Evolutionary conservation across 2,888 invertebrate species (phyloP).

Genomic region (Callimorpha dominula): DNA sequence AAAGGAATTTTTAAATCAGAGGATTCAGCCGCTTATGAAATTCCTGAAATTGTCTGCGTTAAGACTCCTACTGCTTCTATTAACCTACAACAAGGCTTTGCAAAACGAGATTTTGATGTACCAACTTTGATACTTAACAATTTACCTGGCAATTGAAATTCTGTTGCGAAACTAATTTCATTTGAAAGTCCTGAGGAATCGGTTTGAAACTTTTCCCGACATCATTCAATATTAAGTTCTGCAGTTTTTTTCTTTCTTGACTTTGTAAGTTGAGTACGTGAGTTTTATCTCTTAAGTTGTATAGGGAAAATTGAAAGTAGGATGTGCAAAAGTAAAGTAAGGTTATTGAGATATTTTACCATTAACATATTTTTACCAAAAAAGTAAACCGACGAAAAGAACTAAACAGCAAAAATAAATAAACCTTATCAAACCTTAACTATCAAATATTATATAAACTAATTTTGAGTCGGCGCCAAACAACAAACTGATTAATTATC

Average conservation of each 20-base stretch:
- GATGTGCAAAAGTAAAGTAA: background rate
- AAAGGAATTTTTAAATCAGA: background rate
- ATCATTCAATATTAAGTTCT: constrained; percentile 51
- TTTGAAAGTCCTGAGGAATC: constrained; percentile 39
- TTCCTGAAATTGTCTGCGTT: background rate
- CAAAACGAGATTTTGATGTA: constrained; percentile 28
- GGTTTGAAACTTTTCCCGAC: constrained; percentile 44
- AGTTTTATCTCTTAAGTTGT: constrained; percentile 22
- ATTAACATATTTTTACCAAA: too few species aligned
- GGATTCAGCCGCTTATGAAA: background rate
- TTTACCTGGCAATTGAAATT: constrained; percentile 54
- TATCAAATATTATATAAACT: too few species aligned
- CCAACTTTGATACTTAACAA: constrained; percentile 38
- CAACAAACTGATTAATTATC: too few species aligned
- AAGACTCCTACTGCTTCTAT: background rate
- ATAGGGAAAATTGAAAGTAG: constrained; percentile 6
- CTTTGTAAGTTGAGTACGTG: constrained; percentile 32
- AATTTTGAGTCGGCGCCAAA: too few species aligned
- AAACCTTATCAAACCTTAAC: too few species aligned
- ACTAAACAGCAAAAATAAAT: too few species aligned
- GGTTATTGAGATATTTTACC: background rate
- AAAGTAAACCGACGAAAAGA: too few species aligned
- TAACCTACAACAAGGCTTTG: constrained; percentile 16
- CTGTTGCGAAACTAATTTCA: constrained; percentile 43
- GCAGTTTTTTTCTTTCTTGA: constrained; percentile 30